Base-by-base conservation (phyloP, 2,888 invertebrate species). In the Lepidonotus clava region DNA sequence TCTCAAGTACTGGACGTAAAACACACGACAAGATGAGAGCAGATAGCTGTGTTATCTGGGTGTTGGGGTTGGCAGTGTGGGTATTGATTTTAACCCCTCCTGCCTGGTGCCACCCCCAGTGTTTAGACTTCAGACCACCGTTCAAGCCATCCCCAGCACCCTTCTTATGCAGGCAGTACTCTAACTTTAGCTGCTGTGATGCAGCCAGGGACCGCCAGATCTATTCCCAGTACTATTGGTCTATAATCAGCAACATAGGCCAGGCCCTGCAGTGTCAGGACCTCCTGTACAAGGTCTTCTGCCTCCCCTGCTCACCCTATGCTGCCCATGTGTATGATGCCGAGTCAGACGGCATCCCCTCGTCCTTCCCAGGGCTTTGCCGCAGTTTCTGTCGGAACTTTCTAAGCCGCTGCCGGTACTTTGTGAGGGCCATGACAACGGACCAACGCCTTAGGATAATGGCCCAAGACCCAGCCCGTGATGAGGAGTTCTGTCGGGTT, bases 71-170 rank as follows among this genome's bases (percentile, higher is more conserved):
- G n/a, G n/a, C n/a, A n/a, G n/a, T n/a, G n/a, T n/a, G n/a, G n/a
- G n/a, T n/a, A n/a, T n/a, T n/a, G n/a, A n/a, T n/a, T n/a, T n/a
- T n/a, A n/a, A n/a, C n/a, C n/a, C n/a, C n/a, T n/a, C n/a, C n/a
- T n/a, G n/a, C n/a, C n/a, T n/a, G n/a, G n/a, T n/a, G n/a, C n/a
- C 93, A 93, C 85, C 93, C 93, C 0, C 92, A 93, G 87, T 93
- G 93, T 88, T 86, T 93, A 56, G 93, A 93, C 86, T 92, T 90
- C 67, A 86, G 90, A 67, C 91, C 93, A 11, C 93, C 93, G 0
- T 93, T 93, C 87, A 40, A 89, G 28, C 84, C 91, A 0, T 84
- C 84, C 21, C 83, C 46, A 5, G 32, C 84, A 0, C 85, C 92
- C 21, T 51, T 77, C 5, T 93, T 93, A 88, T 93, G 93, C 88